Percentiles rank a stretch among this genome's conserved stretches.
phyloP scores from a whole-genome alignment of 2,113 vertebrate genomes.

The Thunnus maccoyii region DNA sequence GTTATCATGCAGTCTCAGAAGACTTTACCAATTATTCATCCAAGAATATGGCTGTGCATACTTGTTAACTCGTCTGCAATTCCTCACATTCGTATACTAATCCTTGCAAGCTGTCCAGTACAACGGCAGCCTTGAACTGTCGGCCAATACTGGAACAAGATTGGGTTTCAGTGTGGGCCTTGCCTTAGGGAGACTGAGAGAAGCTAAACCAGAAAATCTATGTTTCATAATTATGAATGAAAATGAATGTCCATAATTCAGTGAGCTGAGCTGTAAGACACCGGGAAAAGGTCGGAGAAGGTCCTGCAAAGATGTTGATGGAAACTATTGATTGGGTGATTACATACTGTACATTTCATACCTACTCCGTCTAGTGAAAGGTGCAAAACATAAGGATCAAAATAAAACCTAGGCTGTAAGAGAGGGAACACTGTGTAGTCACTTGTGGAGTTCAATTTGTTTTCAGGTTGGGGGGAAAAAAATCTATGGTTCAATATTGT shows the following conservation, averaged over 20 bases:
- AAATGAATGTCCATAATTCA: conserved; percentile 68
- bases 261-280: conserved; percentile 48
- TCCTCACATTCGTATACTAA: conserved; percentile 57
- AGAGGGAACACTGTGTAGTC: conserved; percentile 17
- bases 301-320: conserved; percentile 46
- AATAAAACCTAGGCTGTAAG: conserved; percentile 24
- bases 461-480: conserved; percentile 34
- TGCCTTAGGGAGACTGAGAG: conserved; percentile 42
- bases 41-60: conserved; percentile 12
- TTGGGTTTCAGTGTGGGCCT: conserved; percentile 50
- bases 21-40: conserved; percentile 36
- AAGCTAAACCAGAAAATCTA: conserved; percentile 69
- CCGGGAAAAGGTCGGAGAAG: conserved; percentile 43
- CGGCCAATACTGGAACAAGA: conserved; percentile 50
- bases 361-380: conserved; percentile 28
- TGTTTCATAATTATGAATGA: conserved; percentile 73
- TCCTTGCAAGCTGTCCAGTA: conserved; percentile 58
- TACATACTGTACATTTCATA: conserved; percentile 31
- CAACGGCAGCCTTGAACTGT: conserved; percentile 47
- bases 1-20: conserved; percentile 1
- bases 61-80: conserved; percentile 33
- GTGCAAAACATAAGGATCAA: conserved; percentile 25
- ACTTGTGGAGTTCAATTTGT: conserved; percentile 21
- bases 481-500: conserved; percentile 29
- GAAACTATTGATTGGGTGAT: conserved; percentile 57